Percentiles rank a stretch among this genome's conserved stretches.
Conservation (phyloP, 2,113 vertebrate genomes). For the Podarcis raffonei region DNA sequence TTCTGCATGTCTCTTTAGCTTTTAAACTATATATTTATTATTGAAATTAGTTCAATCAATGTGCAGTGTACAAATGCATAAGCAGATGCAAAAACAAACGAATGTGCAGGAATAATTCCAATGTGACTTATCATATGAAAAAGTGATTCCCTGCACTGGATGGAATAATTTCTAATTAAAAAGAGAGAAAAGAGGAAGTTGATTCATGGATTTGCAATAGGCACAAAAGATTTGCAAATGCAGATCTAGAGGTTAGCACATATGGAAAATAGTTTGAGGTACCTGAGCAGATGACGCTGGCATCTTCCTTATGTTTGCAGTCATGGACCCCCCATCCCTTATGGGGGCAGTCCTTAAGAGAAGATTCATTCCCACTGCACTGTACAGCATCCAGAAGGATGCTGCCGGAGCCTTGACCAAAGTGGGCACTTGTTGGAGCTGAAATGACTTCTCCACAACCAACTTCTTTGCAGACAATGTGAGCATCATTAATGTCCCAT, state of each 20-base stretch:
- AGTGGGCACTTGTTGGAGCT: background rate
- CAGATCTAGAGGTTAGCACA: background rate
- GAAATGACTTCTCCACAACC: constrained; percentile 12
- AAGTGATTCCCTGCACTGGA: no score
- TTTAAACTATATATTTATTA: background rate
- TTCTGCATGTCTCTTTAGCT: background rate
- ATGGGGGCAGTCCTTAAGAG: background rate
- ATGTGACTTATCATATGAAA: no score
- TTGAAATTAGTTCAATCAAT: no score
- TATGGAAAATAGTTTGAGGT: background rate
- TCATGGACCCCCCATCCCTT: background rate
- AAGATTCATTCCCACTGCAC: constrained; percentile 8
- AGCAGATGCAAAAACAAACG: no score
- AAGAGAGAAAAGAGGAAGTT: no score
- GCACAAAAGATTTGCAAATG: no score
- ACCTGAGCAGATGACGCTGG: constrained; percentile 77
- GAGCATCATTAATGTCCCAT: constrained; percentile 6
- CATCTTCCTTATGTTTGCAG: constrained; percentile 79
- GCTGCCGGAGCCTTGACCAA: background rate
- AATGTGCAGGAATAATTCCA: no score
- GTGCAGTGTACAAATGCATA: no score
- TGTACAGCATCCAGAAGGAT: constrained; percentile 3
- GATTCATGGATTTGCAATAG: no score
- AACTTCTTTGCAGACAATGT: constrained; percentile 22
- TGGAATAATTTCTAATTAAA: no score